Base-by-base conservation (phyloP, 1,140 invertebrate genomes). In the Lamellibrachia luymesi region DNA sequence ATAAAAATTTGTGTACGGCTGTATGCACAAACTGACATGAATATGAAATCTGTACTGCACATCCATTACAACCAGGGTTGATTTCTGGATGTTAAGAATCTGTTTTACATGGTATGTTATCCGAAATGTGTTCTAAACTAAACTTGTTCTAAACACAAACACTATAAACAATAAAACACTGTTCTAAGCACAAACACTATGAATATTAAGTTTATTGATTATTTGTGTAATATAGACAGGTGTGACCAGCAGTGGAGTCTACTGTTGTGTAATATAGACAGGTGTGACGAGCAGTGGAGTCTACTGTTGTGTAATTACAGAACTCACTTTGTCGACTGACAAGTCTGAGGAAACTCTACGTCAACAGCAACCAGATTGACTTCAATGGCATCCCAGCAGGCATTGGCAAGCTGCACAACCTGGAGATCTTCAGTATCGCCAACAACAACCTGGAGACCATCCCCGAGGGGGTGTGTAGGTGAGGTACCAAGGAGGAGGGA, bases 401-500 rank as follows among this genome's bases (percentile, higher is more conserved):
- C 50, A 99, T 99, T 94, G 99, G 99, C 25, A 99, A 99, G 96
- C 97, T 99, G 50, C 97, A 98, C 22, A 98, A 98, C 92, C 96
- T 99, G 90, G 98, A 99, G 97, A 97, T 99, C 91, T 99, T 99
- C 96, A 99, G 98, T 56, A 99, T 99, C 17, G 98, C 99, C 7
- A 98, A 99, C 95, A 99, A 99, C 97, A 97, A 98, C 94, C 96
- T 99, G 38, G 99, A 99, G 97, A 99, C 99, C 98, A 99, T 99
- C 95, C 99, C 99, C 4, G 99, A 99, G 97, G 99, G 99, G 92
- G 97, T 99, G 80, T 99, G 98, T 96, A 97, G 98, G 98, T 98
- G 38, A 38, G 38, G 38, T 38, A 38, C 38, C 0, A 38, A 27
- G 49, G 51, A 96, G 91, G 17, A 17, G 27, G 10, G 17, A 38